A percentile compares a stretch with the other conserved stretches of the same genome.
Evolutionary conservation across 2,797 vertebrate species (phyloP).

Genomic region (Myotis myotis): DNA sequence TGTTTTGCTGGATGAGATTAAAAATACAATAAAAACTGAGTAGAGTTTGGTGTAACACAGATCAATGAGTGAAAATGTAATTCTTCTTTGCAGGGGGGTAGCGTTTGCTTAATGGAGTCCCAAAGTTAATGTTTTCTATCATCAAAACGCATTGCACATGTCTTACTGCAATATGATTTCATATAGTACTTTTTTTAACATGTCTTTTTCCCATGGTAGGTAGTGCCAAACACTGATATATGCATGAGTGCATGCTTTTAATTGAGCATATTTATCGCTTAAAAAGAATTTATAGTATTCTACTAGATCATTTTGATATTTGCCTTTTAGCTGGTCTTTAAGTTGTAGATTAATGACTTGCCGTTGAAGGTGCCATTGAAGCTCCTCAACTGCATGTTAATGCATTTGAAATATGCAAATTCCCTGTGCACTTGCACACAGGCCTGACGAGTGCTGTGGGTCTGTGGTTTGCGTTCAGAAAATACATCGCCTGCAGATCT

Average conservation of each 20-base stretch:
- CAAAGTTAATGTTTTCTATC: neutral
- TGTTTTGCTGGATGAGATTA: neutral
- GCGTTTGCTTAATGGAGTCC: neutral
- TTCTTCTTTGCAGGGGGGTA: neutral
- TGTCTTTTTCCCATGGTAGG: neutral
- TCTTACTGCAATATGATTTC: neutral
- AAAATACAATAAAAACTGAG: slow-evolving; percentile 1
- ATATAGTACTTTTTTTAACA: neutral
- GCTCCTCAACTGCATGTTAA: neutral
- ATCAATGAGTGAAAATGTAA: neutral
- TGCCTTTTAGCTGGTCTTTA: slow-evolving; percentile 10
- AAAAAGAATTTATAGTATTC: slow-evolving; percentile 5
- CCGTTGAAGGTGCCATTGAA: neutral
- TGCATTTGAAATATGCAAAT: slow-evolving; percentile 7
- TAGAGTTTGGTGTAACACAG: neutral
- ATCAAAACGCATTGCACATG: neutral
- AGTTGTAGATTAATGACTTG: slow-evolving; percentile 41
- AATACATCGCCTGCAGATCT: neutral
- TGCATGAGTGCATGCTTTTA: neutral
- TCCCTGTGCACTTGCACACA: neutral
- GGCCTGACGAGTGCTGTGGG: neutral
- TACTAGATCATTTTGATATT: neutral
- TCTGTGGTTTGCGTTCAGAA: neutral
- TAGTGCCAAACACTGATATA: neutral
- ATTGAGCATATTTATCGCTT: slow-evolving; percentile 5